Conservation (phyloP, 2,113 vertebrate genomes). For the Chloropsis cyanopogon region DNA sequence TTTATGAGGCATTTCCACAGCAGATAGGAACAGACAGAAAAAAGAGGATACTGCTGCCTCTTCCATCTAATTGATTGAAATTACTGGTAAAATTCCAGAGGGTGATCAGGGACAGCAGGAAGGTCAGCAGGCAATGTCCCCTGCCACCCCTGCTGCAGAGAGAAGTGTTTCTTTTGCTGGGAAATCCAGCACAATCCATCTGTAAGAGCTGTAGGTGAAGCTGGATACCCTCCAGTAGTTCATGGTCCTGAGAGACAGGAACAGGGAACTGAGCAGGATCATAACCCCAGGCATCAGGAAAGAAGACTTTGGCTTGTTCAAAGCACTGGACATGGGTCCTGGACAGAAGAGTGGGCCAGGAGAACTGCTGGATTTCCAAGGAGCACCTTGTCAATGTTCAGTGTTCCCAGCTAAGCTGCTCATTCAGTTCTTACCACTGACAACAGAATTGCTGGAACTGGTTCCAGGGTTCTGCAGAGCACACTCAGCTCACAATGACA, state of each 20-base stretch:
- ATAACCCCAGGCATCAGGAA: not conserved
- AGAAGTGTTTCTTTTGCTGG: rapidly evolving
- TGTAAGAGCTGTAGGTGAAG: not conserved
- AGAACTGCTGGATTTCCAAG: not conserved
- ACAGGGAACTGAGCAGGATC: not conserved
- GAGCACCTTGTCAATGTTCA: not conserved
- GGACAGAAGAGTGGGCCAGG: not conserved
- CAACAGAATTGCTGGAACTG: not conserved
- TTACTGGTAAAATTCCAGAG: not conserved
- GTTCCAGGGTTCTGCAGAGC: not conserved
- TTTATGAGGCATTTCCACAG: not conserved
- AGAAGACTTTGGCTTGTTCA: not conserved
- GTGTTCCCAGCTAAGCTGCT: rapidly evolving
- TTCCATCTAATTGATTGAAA: not conserved
- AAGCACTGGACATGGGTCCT: not conserved
- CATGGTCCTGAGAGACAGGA: not conserved
- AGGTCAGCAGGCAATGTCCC: not conserved
- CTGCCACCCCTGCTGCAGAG: not conserved
- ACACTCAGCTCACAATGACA: not conserved
- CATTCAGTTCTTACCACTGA: rapidly evolving
- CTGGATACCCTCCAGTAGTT: not conserved
- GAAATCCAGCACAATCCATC: not conserved
- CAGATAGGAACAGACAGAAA: not conserved
- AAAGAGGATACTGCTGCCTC: not conserved
- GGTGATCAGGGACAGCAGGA: not conserved